Evolutionary conservation across 2,113 vertebrate species (phyloP), one percentile per base, ranked within the genome.

Genomic region (Pagrus major): DNA sequence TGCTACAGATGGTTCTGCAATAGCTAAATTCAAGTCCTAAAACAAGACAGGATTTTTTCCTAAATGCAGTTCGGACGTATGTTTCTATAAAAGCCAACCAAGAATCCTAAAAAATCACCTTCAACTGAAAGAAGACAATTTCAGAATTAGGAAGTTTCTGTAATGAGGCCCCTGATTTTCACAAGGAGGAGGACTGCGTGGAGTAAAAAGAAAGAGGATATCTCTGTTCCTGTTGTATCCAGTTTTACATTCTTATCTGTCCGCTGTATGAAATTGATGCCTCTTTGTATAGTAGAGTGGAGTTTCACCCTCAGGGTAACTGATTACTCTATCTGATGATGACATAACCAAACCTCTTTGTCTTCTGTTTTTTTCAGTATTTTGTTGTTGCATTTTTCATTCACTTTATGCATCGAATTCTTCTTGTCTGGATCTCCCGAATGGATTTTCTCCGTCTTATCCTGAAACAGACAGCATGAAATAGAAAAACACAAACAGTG

Each of bases 271-370:
- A 59, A 84, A 67, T 12, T 11, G 64, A 77, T 54, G 56, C 14
- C 0, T 39, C 44, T 35, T 42, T 31, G 6, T 41, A 8, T 80
- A 71, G 55, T 25, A 10, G 15, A 66, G 37, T 63, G 9, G 27
- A n/a, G 25, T 66, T 66, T 66, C 31, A 9, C 23, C 78, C 54
- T 78, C 46, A 20, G 78, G 78, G 52, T 25, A 51, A 71, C 58
- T 51, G 46, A 52, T 78, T 55, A 35, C 37, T 69, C 46, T 14
- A 29, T 77, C 41, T n/a, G 66, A 64, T 71, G 67, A 83, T 44
- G 56, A 73, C 37, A 29, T 33, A 20, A 73, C 44, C 9, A 4
- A 35, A 54, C 20, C 60, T 14, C 33, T 59, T 29, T 15, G 15
- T 29, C 29, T 11, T 47, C 20, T 51, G 35, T 64, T 29, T 49